A percentile compares a stretch with the other conserved stretches of the same genome.
These are phyloP conservation scores for Phyto melanocephala DNA, from an alignment of 2,888 invertebrate species.

Conservation along the genomic window DNA sequence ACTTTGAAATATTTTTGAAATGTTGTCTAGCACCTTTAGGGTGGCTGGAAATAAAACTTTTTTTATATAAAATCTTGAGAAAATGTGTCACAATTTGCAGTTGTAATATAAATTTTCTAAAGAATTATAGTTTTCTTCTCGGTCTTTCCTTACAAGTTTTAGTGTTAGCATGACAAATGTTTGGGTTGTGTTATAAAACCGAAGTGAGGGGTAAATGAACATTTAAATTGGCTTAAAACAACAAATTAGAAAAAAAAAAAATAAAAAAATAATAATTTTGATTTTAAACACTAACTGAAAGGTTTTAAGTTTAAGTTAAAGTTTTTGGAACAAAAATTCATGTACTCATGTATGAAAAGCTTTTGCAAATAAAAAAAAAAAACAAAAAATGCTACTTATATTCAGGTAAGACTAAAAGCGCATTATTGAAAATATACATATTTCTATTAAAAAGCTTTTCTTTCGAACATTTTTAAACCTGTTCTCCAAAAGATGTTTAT, in stretches of 20 bases:
- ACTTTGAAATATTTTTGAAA: neutral
- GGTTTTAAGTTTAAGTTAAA: too few relatives aligned
- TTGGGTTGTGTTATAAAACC: neutral
- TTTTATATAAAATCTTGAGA: neutral
- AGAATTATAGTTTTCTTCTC: conserved; percentile 12
- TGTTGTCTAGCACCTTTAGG: conserved; percentile 1
- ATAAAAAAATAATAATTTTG: neutral
- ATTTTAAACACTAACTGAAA: neutral
- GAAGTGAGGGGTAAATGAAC: neutral
- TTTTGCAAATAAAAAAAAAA: too few relatives aligned
- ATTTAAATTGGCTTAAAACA: neutral
- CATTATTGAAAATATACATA: too few relatives aligned
- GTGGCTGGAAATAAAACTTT: neutral
- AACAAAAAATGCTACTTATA: too few relatives aligned
- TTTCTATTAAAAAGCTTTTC: too few relatives aligned
- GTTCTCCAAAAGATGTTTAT: too few relatives aligned
- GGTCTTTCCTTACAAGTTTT: neutral
- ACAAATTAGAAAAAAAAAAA: neutral
- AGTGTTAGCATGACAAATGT: conserved; percentile 35
- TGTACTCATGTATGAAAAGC: too few relatives aligned
- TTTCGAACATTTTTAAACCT: too few relatives aligned
- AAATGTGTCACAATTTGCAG: conserved; percentile 42
- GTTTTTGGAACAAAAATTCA: too few relatives aligned
- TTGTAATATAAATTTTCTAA: neutral
- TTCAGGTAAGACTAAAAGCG: too few relatives aligned